Evolutionary conservation across 2,797 vertebrate species (phyloP).

Genomic region (Austrolebias charrua): DNA sequence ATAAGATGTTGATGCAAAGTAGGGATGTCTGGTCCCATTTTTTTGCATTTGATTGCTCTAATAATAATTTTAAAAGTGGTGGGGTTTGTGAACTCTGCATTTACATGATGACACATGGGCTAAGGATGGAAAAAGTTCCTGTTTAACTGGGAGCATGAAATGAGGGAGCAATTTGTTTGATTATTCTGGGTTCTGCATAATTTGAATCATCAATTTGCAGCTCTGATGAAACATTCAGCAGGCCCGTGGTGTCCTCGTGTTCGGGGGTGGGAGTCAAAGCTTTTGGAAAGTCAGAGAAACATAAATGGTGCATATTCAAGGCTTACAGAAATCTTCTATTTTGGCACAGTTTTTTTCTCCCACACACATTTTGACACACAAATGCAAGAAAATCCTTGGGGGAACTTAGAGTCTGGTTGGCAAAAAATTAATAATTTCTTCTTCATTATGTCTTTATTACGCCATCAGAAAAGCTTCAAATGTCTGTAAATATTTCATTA

Average conservation of each 20-base stretch:
- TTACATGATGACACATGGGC: conserved; percentile 2
- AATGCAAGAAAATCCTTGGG: conserved; percentile 6
- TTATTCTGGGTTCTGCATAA: conserved; percentile 37
- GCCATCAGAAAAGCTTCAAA: conserved; percentile 23
- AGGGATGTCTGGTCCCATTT: conserved; percentile 4
- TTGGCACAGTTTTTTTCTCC: background rate
- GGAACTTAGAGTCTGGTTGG: conserved; percentile 17
- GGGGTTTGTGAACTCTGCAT: conserved; percentile 4
- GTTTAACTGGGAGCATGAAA: conserved; percentile 29
- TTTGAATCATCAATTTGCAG: conserved; percentile 54
- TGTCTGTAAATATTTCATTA: conserved; percentile 48
- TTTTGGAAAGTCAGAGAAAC: conserved; percentile 33
- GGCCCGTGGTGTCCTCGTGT: conserved; percentile 23
- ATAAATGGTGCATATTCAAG: conserved; percentile 30
- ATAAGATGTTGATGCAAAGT: conserved; percentile 3
- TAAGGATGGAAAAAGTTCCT: conserved; percentile 4
- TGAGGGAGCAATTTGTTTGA: conserved; percentile 22
- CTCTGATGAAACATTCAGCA: conserved; percentile 59
- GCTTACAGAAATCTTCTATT: conserved; percentile 13
- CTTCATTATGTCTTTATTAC: conserved; percentile 10
- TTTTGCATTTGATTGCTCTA: conserved; percentile 15
- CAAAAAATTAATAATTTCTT: conserved; percentile 21
- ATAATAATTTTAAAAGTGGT: conserved; percentile 8
- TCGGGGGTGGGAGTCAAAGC: conserved; percentile 28
- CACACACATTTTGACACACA: conserved; percentile 9